Base-by-base conservation (phyloP, 2,888 invertebrate genomes). In the Morpho deidamia region DNA sequence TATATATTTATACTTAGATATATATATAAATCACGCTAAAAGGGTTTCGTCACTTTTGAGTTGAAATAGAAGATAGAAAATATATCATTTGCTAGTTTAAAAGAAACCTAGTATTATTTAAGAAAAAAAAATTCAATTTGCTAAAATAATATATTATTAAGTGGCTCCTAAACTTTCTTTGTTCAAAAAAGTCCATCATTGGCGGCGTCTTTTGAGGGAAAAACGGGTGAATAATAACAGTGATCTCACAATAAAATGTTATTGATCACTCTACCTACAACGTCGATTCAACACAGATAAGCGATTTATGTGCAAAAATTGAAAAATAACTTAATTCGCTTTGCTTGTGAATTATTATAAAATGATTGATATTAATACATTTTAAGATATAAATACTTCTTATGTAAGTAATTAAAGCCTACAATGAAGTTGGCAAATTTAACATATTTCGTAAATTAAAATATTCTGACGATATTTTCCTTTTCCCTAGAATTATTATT, bases 151-250 rank as follows among this genome's bases (percentile, higher is more conserved):
- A 11, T 32, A 12, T 1, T 8, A 23, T 7, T 10, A 7, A 37
- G 0, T 39, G 11, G 39, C 14, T 46, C n/a, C 41, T 40, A 5
- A 42, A 23, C 59, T 44, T 66, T 70, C 60, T 42, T 56, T 70
- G 69, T 68, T 66, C 63, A 58, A 56, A 58, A 56, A 55, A 69
- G 67, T 70, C 69, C 69, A 70, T 70, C 69, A 68, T 71, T 64
- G 82, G 79, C 86, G 86, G 86, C 81, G 67, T 76, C 82, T 73
- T 82, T 84, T 83, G 76, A 80, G 72, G 74, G 38, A 12, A 48
- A 57, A 52, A 76, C 71, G 68, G 67, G 71, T 69, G 78, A 81
- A 83, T 85, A 84, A 83, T 78, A 83, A 81, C 76, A 78, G 68
- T 71, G 57, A 56, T 62, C 55, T 45, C 53, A 61, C 69, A 71